phyloP scores from a whole-genome alignment of 2,797 vertebrate species.

The Pogoniulus pusillus region DNA sequence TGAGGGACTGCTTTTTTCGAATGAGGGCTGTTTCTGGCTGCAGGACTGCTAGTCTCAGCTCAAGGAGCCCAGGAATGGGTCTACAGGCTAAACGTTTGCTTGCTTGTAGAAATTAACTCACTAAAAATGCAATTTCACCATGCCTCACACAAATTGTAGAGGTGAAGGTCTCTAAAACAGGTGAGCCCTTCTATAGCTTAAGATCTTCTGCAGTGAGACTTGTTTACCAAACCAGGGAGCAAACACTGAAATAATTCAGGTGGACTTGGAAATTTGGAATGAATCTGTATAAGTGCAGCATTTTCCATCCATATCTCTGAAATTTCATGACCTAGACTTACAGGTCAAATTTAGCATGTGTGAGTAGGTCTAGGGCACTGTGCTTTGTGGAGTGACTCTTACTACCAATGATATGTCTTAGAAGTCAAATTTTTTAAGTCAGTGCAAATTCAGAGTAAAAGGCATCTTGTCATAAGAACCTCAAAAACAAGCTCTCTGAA shows the following conservation, averaged over 20 bases:
- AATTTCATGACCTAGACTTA: background rate
- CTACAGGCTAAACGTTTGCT: background rate
- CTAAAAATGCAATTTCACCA: background rate
- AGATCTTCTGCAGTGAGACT: background rate
- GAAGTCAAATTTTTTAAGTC: background rate
- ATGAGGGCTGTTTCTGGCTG: background rate
- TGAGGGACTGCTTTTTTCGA: background rate
- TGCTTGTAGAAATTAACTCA: background rate
- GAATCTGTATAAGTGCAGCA: fast-evolving
- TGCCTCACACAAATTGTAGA: background rate
- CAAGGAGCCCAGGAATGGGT: background rate
- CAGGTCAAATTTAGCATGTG: background rate
- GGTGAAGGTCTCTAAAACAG: background rate
- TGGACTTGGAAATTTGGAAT: background rate
- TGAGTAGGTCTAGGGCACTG: background rate
- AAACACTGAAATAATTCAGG: background rate
- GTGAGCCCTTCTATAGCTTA: background rate
- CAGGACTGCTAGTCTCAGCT: background rate
- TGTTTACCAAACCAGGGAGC: background rate
- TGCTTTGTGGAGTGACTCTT: background rate
- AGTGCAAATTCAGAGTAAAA: background rate
- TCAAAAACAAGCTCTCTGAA: background rate
- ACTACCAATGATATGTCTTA: background rate
- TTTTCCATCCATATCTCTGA: slow-evolving; percentile 2
- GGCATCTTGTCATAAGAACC: background rate